Base-by-base conservation (phyloP, 2,113 vertebrate species). In the Agapornis roseicollis region DNA sequence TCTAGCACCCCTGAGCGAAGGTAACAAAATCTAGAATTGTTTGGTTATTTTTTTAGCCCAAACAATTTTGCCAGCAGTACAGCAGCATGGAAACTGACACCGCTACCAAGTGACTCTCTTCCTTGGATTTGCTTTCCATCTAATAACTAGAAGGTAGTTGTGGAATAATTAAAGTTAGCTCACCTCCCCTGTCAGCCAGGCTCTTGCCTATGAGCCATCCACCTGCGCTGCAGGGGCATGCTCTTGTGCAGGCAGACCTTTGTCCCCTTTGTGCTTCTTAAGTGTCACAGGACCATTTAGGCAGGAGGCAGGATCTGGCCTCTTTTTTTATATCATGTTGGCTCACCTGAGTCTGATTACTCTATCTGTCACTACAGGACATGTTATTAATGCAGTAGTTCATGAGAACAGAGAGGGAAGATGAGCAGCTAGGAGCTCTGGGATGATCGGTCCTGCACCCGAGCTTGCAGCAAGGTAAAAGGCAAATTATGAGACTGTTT, bases 151-250 rank as follows among this genome's bases (percentile, higher is more conserved):
- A 83, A 65, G 6, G 25, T 5, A 17, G 7, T 28, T 84, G 60
- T 66, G 29, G 27, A 55, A 52, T 61, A 87, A 56, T 41, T 64
- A 10, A 50, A 74, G 31, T 55, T 89, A 10, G 28, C n/a, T 73
- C 61, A 44, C 17, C 19, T 50, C 18, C 14, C 17, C 39, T 35
- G 6, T 74, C 79, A 71, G 46, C 31, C 25, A 73, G 27, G 27
- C 23, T 85, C 35, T 42, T 46, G 24, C 58, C 65, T 19, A 10
- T 50, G 53, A 70, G 49, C 29, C 33, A 24, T 10, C 15, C 18
- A n/a, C 39, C 10, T 55, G 35, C 42, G 9, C 15, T 4, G 0
- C 5, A 4, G 7, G 13, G n/a, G 4, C 24, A 61, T 22, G 16
- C 39, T 49, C 50, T n/a, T 6, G 1, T 50, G 16, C 61, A 25